Conservation (phyloP, 1,140 invertebrate species). For the Hermetia illucens region DNA sequence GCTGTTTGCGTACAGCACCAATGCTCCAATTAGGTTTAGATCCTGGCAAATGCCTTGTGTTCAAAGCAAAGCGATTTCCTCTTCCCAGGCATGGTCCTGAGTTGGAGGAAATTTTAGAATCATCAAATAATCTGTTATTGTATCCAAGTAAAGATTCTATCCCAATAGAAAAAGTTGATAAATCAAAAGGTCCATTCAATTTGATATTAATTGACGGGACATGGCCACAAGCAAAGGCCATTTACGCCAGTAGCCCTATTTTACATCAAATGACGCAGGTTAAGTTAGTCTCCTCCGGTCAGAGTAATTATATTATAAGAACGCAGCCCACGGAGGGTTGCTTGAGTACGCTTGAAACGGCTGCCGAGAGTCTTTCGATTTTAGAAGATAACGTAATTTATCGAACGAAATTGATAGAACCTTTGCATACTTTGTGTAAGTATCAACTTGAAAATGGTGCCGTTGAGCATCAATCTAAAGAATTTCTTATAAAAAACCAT, state of each 20-base stretch:
- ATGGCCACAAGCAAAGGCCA: conserved; percentile 85
- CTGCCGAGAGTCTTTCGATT: conserved; percentile 55
- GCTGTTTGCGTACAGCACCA: conserved; percentile 73
- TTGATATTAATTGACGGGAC: conserved; percentile 83
- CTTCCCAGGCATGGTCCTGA: conserved; percentile 41
- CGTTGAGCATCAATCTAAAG: conserved; percentile 83
- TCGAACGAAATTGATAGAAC: conserved; percentile 53
- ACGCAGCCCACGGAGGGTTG: conserved; percentile 86
- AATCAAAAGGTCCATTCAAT: conserved; percentile 45
- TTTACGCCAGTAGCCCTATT: conserved; percentile 57
- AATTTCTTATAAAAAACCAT: conserved; percentile 73
- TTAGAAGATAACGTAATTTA: conserved; percentile 56
- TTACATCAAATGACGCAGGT: conserved; percentile 54
- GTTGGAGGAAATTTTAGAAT: conserved; percentile 48
- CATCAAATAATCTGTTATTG: conserved; percentile 59
- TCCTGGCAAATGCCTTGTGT: conserved; percentile 57
- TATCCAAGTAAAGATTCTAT: conserved; percentile 65
- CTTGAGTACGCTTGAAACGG: conserved; percentile 82
- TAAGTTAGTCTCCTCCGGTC: conserved; percentile 53
- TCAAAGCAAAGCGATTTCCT: conserved; percentile 75
- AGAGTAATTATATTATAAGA: conserved; percentile 80
- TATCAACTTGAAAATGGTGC: conserved; percentile 82
- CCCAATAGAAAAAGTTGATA: conserved; percentile 31
- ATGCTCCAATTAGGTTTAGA: conserved; percentile 68
- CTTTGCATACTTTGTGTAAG: conserved; percentile 68